Conservation (phyloP, 37 sponge, comb jelly and placozoan genomes). For the Aplysina aerophoba region DNA sequence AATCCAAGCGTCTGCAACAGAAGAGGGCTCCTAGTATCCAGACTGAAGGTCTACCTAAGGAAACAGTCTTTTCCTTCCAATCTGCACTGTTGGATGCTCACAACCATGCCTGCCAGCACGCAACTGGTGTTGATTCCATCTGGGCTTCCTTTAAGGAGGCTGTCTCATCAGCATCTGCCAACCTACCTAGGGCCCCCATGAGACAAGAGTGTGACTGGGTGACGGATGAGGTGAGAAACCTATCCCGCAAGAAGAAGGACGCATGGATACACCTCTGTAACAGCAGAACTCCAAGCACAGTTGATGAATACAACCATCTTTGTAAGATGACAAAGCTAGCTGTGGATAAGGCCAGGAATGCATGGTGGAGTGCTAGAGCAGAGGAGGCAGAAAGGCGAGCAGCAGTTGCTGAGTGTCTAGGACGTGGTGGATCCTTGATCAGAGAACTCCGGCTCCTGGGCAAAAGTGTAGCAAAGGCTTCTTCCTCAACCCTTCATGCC, state of each 20-base stretch:
- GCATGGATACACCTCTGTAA: constrained; percentile 32
- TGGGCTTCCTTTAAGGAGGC: constrained; percentile 26
- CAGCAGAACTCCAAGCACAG: not conserved
- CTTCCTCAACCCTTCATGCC: constrained; percentile 27
- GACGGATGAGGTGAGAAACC: constrained; percentile 34
- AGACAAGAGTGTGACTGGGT: constrained; percentile 29
- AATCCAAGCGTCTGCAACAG: not conserved
- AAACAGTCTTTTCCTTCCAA: constrained; percentile 7
- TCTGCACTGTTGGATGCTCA: constrained; percentile 16
- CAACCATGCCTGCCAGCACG: not conserved
- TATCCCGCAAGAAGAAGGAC: constrained; percentile 25
- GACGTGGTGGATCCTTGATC: constrained; percentile 19
- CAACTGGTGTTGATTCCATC: constrained; percentile 31
- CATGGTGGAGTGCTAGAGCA: constrained; percentile 26
- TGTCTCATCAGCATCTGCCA: constrained; percentile 19
- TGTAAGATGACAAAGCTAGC: constrained; percentile 21
- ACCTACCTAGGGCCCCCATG: constrained; percentile 27
- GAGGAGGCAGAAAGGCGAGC: constrained; percentile 24
- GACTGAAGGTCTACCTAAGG: constrained; percentile 27
- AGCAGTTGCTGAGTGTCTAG: not conserved
- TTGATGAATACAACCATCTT: not conserved
- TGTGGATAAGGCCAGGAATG: constrained; percentile 11
- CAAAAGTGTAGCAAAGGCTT: not conserved
- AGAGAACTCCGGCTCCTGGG: constrained; percentile 2
- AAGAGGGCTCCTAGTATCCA: constrained; percentile 15